Conservation (phyloP, 2,797 vertebrate genomes). For the Gastrophryne carolinensis region DNA sequence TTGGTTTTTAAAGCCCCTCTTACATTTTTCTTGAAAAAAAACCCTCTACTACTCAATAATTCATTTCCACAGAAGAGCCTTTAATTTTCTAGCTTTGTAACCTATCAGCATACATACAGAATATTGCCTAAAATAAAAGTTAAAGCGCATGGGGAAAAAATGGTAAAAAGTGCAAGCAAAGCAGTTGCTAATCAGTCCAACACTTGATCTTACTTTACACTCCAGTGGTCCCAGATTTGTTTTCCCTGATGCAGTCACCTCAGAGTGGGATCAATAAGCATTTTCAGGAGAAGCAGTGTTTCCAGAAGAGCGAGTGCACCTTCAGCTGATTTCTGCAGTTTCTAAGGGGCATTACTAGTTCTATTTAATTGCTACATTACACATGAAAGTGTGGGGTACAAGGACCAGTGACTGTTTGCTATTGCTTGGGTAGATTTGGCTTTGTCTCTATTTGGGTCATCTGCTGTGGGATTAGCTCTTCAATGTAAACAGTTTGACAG, state of each 20-base stretch:
- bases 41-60: too few species aligned
- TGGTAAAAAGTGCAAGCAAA: too few species aligned
- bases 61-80: too few species aligned
- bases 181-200: too few species aligned
- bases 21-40: too few species aligned
- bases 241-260: not conserved
- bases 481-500: slow-evolving; percentile 29
- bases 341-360: slow-evolving; percentile 39
- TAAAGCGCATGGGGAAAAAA: too few species aligned
- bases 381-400: slow-evolving; percentile 21
- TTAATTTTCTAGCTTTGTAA: too few species aligned
- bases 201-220: too few species aligned
- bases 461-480: slow-evolving; percentile 37
- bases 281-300: not conserved
- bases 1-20: too few species aligned
- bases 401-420: slow-evolving; percentile 21
- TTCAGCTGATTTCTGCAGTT: slow-evolving; percentile 23
- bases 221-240: too few species aligned
- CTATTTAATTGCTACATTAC: slow-evolving; percentile 17
- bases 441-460: slow-evolving; percentile 29
- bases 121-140: too few species aligned
- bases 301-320: slow-evolving; percentile 33
- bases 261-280: not conserved
- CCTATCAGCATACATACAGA: too few species aligned
- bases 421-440: slow-evolving; percentile 21